Evolutionary conservation across 2,797 vertebrate species (phyloP).

Genomic region (Pelobates cultripes): DNA sequence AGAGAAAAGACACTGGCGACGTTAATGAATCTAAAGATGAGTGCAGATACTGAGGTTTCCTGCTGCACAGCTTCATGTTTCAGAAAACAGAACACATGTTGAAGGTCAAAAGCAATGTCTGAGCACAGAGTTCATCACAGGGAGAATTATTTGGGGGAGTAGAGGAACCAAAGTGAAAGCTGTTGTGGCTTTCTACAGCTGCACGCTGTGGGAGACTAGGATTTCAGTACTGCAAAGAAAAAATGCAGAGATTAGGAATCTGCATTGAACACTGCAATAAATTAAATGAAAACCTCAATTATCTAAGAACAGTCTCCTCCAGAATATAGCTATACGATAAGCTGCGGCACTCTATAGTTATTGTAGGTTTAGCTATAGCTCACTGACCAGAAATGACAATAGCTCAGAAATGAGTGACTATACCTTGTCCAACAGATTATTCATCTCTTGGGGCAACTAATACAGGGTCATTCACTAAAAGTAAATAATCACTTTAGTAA

Average conservation of each 20-base stretch:
- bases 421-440: too few species aligned
- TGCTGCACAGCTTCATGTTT: conserved; percentile 27
- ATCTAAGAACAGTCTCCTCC: not conserved
- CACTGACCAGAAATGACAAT: too few species aligned
- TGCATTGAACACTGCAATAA: conserved; percentile 28
- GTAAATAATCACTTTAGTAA: too few species aligned
- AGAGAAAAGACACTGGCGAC: conserved; percentile 22
- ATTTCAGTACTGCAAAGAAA: conserved; percentile 19
- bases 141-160: conserved; percentile 28
- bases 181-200: conserved; percentile 28
- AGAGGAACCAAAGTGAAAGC: not conserved
- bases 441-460: too few species aligned
- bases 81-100: conserved; percentile 19
- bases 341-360: not conserved
- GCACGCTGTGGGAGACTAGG: conserved; percentile 23
- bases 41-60: conserved; percentile 11
- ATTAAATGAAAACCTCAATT: conserved; percentile 18
- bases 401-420: too few species aligned
- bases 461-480: too few species aligned
- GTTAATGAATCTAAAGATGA: conserved; percentile 37
- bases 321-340: not conserved
- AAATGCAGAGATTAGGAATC: conserved; percentile 15
- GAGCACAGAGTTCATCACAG: conserved; percentile 17
- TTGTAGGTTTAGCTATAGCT: not conserved
- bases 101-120: conserved; percentile 2